Conservation (phyloP, 1,140 invertebrate species). For the Macrobrachium nipponense region DNA sequence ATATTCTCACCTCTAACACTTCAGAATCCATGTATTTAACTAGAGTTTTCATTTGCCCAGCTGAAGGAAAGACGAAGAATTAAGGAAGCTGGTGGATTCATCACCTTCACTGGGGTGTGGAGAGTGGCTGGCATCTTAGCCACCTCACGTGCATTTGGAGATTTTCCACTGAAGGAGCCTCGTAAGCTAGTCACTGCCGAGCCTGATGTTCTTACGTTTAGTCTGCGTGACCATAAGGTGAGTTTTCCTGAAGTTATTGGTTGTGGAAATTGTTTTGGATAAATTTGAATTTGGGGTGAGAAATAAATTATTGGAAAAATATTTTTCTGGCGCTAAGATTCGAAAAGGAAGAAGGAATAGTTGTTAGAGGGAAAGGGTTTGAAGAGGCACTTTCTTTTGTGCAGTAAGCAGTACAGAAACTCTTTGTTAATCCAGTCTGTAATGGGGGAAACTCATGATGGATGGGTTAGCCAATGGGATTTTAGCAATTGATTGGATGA, state of each 20-base stretch:
- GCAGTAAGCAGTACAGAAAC: no score
- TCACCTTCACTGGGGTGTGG: conserved; percentile 96
- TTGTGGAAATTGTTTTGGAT: not conserved
- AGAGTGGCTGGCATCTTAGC: conserved; percentile 95
- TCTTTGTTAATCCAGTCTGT: no score
- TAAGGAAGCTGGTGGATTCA: conserved; percentile 91
- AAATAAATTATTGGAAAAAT: no score
- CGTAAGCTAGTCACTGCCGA: conserved; percentile 93
- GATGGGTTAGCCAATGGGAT: no score
- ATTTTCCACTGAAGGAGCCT: conserved; percentile 91
- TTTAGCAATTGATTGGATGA: no score
- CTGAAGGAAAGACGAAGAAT: conserved; percentile 88
- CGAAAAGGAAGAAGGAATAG: no score
- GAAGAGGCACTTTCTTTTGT: no score
- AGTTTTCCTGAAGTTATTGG: not conserved
- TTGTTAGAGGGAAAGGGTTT: no score
- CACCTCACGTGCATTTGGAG: conserved; percentile 92
- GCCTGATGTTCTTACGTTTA: conserved; percentile 95
- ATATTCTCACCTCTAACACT: no score
- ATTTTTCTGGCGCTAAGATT: no score
- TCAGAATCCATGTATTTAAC: not conserved
- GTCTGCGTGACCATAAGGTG: conserved; percentile 72
- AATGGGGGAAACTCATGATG: no score
- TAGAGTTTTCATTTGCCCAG: conserved; percentile 68
- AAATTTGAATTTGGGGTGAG: no score